These are phyloP conservation scores for Diachasmimorpha longicaudata DNA, from an alignment of 1,140 invertebrate genomes.

Conservation along the genomic window DNA sequence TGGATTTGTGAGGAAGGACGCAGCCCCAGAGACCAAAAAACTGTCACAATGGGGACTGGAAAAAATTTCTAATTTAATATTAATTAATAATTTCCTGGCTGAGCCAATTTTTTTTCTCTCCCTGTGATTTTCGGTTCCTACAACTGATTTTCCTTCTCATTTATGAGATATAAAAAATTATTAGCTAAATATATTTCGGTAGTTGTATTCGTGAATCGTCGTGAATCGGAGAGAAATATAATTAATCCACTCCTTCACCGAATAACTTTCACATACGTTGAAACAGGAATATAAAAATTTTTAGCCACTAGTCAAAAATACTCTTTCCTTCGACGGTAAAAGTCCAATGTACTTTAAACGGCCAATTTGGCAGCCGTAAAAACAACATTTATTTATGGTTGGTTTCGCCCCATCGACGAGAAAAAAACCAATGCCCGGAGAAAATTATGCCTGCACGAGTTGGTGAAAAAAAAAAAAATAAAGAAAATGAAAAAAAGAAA, in stretches of 20 bases:
- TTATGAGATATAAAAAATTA: too few relatives aligned
- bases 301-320: background rate
- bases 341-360: conserved; percentile 56
- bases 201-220: background rate
- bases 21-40: background rate
- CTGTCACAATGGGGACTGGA: background rate
- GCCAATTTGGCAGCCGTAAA: conserved; percentile 62
- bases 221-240: background rate
- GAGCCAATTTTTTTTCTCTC: too few relatives aligned
- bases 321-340: conserved; percentile 28
- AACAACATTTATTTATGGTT: conserved; percentile 63
- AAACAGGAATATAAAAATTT: background rate
- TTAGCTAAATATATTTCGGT: too few relatives aligned
- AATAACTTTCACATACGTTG: conserved; percentile 8
- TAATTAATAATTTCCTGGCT: too few relatives aligned
- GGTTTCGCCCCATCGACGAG: conserved; percentile 49
- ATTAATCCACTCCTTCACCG: background rate
- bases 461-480: background rate
- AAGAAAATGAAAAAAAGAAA: background rate
- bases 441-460: conserved; percentile 12
- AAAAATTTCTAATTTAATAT: too few relatives aligned
- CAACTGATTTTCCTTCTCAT: too few relatives aligned
- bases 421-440: conserved; percentile 50
- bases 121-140: too few relatives aligned
- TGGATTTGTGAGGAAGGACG: background rate